Conservation (phyloP, 2,797 vertebrate genomes). For the Liparis tanakae region DNA sequence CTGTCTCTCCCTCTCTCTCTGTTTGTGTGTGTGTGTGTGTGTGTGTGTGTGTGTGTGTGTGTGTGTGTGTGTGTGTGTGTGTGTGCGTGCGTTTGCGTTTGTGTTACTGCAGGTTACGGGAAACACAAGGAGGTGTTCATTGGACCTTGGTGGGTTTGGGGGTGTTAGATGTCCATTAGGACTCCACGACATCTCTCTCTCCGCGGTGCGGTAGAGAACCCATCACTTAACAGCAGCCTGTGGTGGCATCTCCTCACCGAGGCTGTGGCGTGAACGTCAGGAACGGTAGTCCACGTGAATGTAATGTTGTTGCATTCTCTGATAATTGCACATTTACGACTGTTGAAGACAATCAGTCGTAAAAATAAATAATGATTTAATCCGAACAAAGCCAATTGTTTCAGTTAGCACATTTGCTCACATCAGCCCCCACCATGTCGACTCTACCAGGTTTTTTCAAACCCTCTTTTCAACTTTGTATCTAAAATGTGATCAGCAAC, state of each 20-base stretch:
- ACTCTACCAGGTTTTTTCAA: not conserved
- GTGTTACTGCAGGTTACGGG: constrained; percentile 29
- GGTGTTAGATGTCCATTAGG: constrained; percentile 62
- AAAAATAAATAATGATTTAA: not conserved
- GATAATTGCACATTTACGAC: constrained; percentile 46
- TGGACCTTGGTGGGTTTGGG: constrained; percentile 32
- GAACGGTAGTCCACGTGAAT: constrained; percentile 10
- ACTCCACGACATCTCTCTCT: constrained; percentile 24
- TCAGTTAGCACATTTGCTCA: not conserved
- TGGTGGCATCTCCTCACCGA: constrained; percentile 30
- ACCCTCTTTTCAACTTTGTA: not conserved
- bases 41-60: too few relatives aligned
- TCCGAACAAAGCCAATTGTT: not conserved
- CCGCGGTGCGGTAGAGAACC: constrained; percentile 39
- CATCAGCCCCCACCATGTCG: not conserved
- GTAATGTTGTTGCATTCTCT: not conserved
- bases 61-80: too few relatives aligned
- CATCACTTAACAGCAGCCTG: constrained; percentile 58
- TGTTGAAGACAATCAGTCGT: not conserved
- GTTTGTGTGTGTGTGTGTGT: not conserved
- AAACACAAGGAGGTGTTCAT: constrained; percentile 44
- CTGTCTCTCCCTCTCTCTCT: not conserved
- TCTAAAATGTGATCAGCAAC: not conserved
- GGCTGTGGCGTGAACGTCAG: constrained; percentile 12
- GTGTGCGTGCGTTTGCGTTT: too few relatives aligned